Evolutionary conservation across 2,888 invertebrate species (phyloP).

Genomic region (Eilema sororculum): DNA sequence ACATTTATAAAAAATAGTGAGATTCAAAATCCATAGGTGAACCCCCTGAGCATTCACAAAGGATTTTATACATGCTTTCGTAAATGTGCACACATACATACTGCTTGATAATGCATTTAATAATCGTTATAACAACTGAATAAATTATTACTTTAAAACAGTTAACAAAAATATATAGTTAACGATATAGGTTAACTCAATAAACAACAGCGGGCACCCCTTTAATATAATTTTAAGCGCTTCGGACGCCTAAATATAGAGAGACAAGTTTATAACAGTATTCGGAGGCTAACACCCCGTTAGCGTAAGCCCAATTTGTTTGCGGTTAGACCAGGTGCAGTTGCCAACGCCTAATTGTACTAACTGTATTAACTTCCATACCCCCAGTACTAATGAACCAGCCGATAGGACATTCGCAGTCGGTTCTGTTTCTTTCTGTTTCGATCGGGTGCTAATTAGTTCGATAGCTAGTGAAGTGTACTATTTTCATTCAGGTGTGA

Average conservation of each 20-base stretch:
- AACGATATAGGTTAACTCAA: not conserved
- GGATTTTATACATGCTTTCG: no score
- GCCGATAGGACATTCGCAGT: conserved; percentile 23
- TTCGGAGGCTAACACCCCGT: conserved; percentile 39
- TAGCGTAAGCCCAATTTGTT: conserved; percentile 58
- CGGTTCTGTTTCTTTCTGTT: conserved; percentile 17
- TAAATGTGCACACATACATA: no score
- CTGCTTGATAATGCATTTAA: no score
- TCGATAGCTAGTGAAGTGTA: not conserved
- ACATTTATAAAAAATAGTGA: no score
- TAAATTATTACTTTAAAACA: not conserved
- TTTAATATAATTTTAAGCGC: conserved; percentile 12
- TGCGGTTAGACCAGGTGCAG: conserved; percentile 57
- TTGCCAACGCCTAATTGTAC: conserved; percentile 54
- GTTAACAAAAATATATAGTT: no score
- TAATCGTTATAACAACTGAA: no score
- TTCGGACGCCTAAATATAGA: conserved; percentile 19
- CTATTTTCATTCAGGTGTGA: not conserved
- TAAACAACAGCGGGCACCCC: not conserved
- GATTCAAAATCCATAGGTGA: no score
- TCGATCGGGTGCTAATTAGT: conserved; percentile 16
- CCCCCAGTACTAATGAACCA: conserved; percentile 50
- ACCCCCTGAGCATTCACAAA: no score
- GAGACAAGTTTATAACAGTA: conserved; percentile 40
- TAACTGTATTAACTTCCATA: conserved; percentile 59